Base-by-base conservation (phyloP, 2,888 invertebrate genomes). In the Ichneumoninae sp. region DNA sequence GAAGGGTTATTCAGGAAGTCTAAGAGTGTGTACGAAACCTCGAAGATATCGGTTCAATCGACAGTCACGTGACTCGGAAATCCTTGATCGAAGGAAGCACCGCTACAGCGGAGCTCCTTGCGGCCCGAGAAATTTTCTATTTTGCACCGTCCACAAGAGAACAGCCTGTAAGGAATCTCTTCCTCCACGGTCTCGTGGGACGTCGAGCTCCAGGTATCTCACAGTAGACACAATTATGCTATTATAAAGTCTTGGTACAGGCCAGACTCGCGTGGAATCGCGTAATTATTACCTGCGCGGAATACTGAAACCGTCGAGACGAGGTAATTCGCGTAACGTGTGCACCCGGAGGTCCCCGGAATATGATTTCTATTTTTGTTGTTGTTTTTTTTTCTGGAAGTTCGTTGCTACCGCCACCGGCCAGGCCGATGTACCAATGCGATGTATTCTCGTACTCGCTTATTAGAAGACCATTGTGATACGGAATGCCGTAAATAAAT, bases 141-240 rank as follows among this genome's bases (percentile, higher is more conserved):
- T 80, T 71, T 80, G 66, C 44, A 50, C 19, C 60, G 26, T 22
- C 33, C 5, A 36, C 22, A 50, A 40, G 30, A 33, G 62, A 62
- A 19, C 60, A 57, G n/a, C 62, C 50, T 30, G 74, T 69, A 19
- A 36, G 52, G 52, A 65, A 16, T 72, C 30, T 71, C 47, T 50
- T 36, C 65, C 26, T 70, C 7, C 22, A 16, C 30, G 44, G 77
- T 65, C 70, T 77, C 81, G 84, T 84, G 84, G 65, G 77, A 84
- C 47, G 30, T 33, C 40, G 74, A 50, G 69, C 44, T 50, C 33
- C 62, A 22, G 62, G 47, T 84, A 78, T 78, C 81, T 84, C 84
- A 81, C 81, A 84, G 77, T 52, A 69, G 74, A 81, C 80, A 70
- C 84, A 81, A 81, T 81, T 84, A 81, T 81, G 74, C 77, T 69